phyloP scores from a whole-genome alignment of 2,113 vertebrate genomes.

The Progne subis region DNA sequence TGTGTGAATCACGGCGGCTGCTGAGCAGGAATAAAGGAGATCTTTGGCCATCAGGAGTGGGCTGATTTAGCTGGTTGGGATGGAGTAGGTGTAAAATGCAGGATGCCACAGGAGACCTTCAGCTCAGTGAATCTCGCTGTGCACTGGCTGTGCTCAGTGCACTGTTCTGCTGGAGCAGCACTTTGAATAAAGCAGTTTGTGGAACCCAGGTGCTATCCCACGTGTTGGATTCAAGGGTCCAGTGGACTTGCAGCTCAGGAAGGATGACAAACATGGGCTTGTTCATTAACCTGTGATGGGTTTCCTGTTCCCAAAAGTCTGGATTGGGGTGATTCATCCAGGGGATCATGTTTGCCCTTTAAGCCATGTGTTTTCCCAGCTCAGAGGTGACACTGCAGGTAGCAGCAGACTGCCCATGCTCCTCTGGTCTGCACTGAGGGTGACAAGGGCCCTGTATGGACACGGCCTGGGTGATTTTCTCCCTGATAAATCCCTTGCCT shows the following conservation, averaged over 20 bases:
- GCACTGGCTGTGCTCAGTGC: accelerated
- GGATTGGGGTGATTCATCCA: accelerated
- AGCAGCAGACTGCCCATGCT: background rate
- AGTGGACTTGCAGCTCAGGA: background rate
- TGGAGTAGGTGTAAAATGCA: background rate
- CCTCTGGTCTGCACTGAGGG: background rate
- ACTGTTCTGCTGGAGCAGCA: background rate
- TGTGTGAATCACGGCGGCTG: background rate
- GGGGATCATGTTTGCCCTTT: background rate
- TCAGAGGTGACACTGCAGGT: background rate
- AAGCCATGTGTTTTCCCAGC: background rate
- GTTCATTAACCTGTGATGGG: background rate
- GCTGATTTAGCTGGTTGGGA: background rate
- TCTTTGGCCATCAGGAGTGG: background rate
- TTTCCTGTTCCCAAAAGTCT: background rate
- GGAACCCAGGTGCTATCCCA: background rate
- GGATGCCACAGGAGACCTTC: background rate
- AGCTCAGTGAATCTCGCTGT: background rate
- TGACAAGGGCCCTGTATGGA: accelerated
- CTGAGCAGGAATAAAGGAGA: background rate
- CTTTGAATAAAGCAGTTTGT: background rate
- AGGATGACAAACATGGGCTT: background rate
- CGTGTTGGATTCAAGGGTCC: background rate
- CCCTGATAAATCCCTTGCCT: background rate
- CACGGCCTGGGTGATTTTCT: background rate